Conservation (phyloP, 2,888 invertebrate species). For the Cataglyphis altisquamis region DNA sequence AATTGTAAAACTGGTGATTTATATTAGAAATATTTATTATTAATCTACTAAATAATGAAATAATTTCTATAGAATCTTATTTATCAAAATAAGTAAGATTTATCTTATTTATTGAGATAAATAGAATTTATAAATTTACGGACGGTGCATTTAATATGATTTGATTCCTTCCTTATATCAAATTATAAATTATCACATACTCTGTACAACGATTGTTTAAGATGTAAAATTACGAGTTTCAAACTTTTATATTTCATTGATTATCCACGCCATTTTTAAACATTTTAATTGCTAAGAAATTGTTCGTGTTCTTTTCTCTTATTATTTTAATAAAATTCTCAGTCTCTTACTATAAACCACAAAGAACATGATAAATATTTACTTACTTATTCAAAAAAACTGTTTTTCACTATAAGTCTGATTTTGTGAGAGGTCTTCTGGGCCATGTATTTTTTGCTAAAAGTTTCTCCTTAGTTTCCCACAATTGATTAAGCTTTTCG, state of each 20-base stretch:
- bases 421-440: slow-evolving; percentile 86
- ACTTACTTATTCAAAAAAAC: background rate
- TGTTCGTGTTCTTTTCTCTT: slow-evolving; percentile 12
- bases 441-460: slow-evolving; percentile 87
- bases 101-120: slow-evolving; percentile 1
- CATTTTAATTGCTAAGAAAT: slow-evolving; percentile 51
- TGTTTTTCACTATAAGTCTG: slow-evolving; percentile 72
- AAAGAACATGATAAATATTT: slow-evolving; percentile 5
- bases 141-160: slow-evolving; percentile 64
- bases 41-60: slow-evolving; percentile 13
- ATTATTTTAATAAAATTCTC: slow-evolving; percentile 56
- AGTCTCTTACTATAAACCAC: slow-evolving; percentile 64
- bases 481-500: slow-evolving; percentile 83
- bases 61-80: background rate
- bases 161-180: slow-evolving; percentile 44
- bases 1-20: slow-evolving; percentile 5
- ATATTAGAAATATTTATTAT: slow-evolving; percentile 2
- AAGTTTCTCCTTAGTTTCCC: slow-evolving; percentile 86
- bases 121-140: slow-evolving; percentile 55
- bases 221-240: slow-evolving; percentile 65
- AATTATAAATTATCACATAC: slow-evolving; percentile 41
- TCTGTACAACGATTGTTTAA: slow-evolving; percentile 46
- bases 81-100: slow-evolving; percentile 35
- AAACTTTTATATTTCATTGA: slow-evolving; percentile 42
- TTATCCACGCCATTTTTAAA: slow-evolving; percentile 51